Evolutionary conservation across 2,113 vertebrate genomes (phyloP).

Genomic region (Amphilophus citrinellus): DNA sequence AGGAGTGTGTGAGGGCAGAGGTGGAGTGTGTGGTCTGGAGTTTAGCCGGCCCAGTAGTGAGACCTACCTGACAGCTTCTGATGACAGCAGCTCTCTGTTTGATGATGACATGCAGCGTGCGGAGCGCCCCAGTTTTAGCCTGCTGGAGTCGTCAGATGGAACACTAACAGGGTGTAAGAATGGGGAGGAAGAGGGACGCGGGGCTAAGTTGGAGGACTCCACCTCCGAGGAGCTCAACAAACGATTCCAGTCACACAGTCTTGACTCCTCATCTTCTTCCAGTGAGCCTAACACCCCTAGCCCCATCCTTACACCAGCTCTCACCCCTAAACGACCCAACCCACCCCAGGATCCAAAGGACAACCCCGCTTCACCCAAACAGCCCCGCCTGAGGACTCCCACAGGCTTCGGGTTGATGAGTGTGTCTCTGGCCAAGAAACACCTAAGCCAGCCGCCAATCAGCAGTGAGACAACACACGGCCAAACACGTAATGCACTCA

Average conservation of each 20-base stretch:
- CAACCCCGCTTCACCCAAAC: constrained; percentile 77
- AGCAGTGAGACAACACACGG: constrained; percentile 86
- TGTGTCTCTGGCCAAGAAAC: constrained; percentile 86
- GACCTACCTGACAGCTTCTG: constrained; percentile 90
- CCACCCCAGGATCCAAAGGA: constrained; percentile 73
- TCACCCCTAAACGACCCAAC: constrained; percentile 79
- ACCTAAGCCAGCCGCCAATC: constrained; percentile 94
- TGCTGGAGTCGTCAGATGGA: constrained; percentile 37
- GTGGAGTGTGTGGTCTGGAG: constrained; percentile 53
- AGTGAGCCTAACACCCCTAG: constrained; percentile 79
- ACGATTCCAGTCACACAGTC: constrained; percentile 89
- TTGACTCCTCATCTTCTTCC: constrained; percentile 91
- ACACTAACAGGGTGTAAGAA: not conserved
- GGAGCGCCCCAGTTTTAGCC: constrained; percentile 72
- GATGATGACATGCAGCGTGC: constrained; percentile 88
- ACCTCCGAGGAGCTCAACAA: constrained; percentile 92
- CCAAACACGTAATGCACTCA: constrained; percentile 93
- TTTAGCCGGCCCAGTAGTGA: constrained; percentile 87
- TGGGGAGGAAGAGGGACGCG: not conserved
- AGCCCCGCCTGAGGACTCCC: constrained; percentile 86
- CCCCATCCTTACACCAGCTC: constrained; percentile 67
- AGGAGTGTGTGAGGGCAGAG: constrained; percentile 72
- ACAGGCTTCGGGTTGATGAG: constrained; percentile 83
- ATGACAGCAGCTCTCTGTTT: constrained; percentile 93
- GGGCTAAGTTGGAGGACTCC: constrained; percentile 77